These are phyloP conservation scores for Tipula unca DNA, from an alignment of 2,888 invertebrate genomes.

Conservation along the genomic window DNA sequence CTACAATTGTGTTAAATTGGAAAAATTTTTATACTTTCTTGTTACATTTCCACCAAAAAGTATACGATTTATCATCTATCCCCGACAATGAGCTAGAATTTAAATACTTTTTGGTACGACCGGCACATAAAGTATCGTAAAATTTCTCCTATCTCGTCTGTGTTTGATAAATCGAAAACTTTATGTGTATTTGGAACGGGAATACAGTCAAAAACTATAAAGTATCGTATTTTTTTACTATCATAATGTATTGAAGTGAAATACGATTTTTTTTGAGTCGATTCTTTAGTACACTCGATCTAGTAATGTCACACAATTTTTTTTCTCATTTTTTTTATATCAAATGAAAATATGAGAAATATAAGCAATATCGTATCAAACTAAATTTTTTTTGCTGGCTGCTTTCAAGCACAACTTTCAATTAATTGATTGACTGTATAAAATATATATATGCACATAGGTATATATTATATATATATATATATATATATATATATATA, in stretches of 20 bases:
- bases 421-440: not conserved
- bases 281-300: conserved; percentile 31
- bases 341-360: not conserved
- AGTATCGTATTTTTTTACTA: conserved; percentile 25
- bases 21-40: conserved; percentile 16
- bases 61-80: conserved; percentile 27
- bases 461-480: too few relatives aligned
- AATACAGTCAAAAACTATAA: conserved; percentile 34
- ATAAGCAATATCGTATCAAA: not conserved
- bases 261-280: not conserved
- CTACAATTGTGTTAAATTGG: not conserved
- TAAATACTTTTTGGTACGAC: conserved; percentile 33
- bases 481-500: conserved; percentile 21
- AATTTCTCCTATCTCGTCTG: conserved; percentile 37
- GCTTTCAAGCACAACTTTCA: not conserved
- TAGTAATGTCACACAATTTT: conserved; percentile 25
- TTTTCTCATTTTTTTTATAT: not conserved
- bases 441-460: not conserved
- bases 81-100: conserved; percentile 28
- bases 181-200: conserved; percentile 38
- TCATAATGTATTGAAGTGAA: not conserved
- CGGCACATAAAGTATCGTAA: conserved; percentile 38
- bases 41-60: conserved; percentile 30
- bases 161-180: conserved; percentile 32
- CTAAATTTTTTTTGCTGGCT: not conserved